Base-by-base conservation (phyloP, 2,888 invertebrate species). In the Sinopyrophorus schimmeli region DNA sequence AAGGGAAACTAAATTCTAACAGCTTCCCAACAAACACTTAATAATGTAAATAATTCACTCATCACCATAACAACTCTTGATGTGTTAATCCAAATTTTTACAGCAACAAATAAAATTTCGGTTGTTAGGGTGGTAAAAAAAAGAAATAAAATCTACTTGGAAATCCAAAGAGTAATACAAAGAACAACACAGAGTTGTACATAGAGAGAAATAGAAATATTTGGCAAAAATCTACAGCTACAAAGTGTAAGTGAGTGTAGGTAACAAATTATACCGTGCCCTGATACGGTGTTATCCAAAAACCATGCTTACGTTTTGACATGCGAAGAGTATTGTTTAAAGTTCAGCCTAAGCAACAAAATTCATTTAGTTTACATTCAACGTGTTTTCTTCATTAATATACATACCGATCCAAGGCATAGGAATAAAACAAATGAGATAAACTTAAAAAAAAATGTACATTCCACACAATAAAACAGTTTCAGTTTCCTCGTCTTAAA, bases 141-240 rank as follows among this genome's bases (percentile, higher is more conserved):
- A n/a, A n/a, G n/a, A n/a, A n/a, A n/a, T n/a, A n/a, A n/a, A n/a
- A n/a, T n/a, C 41, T 40, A 53, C 32, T 39, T 30, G 57, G 55
- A 47, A 17, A 60, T 35, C 43, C 26, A 54, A 40, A 57, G 47
- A 46, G 48, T 47, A 48, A 53, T 56, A 54, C 55, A 61, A 57
- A 59, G 58, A 60, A 64, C 69, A 65, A 72, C 72, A 73, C 68
- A 72, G 65, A 73, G 67, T 70, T 67, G 71, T 72, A 71, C 71
- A 72, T 70, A 74, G 71, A 74, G 69, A 71, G 72, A 72, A 66
- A 73, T 68, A 69, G 64, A 67, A 66, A 53, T 53, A 47, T 47
- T 47, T 39, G 47, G 43, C 46, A 42, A 52, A 44, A 49, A 43
- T 31, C 60, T 63, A 65, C 53, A 53, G 42, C 63, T 63, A 63